These are phyloP conservation scores for Actenoides lindsayi DNA, from an alignment of 2,113 vertebrate species.

Conservation along the genomic window DNA sequence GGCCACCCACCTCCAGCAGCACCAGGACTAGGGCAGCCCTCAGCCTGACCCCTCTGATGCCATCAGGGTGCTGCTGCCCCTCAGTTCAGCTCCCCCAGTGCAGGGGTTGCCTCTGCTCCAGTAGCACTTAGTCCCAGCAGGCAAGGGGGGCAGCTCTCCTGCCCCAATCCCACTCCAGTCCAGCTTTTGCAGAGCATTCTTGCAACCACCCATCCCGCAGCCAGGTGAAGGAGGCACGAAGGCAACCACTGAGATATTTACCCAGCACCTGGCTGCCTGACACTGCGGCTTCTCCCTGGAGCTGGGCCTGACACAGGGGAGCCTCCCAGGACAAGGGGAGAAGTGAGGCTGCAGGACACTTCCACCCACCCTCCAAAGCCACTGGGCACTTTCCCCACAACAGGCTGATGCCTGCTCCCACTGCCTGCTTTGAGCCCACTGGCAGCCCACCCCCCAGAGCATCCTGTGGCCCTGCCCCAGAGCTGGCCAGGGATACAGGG, in stretches of 20 bases:
- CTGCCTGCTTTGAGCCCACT: background rate
- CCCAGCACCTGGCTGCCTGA: background rate
- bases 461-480: background rate
- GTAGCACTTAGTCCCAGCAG: background rate
- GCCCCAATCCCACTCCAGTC: background rate
- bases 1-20: background rate
- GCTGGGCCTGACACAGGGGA: accelerated
- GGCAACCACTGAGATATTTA: background rate
- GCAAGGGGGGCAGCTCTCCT: background rate
- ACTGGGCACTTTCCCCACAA: background rate
- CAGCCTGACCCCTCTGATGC: background rate
- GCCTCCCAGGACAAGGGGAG: background rate
- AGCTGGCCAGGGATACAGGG: background rate
- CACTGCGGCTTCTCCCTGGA: background rate
- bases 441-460: background rate
- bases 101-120: background rate
- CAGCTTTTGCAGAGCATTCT: background rate
- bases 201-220: accelerated
- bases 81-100: accelerated
- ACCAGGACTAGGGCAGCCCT: background rate
- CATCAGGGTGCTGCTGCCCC: background rate
- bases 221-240: background rate
- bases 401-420: background rate
- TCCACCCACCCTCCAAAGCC: background rate
- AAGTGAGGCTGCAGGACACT: background rate